Evolutionary conservation across 2,113 vertebrate genomes (phyloP), one percentile per base, ranked within the genome.

Genomic region (Mormoops blainvillei): DNA sequence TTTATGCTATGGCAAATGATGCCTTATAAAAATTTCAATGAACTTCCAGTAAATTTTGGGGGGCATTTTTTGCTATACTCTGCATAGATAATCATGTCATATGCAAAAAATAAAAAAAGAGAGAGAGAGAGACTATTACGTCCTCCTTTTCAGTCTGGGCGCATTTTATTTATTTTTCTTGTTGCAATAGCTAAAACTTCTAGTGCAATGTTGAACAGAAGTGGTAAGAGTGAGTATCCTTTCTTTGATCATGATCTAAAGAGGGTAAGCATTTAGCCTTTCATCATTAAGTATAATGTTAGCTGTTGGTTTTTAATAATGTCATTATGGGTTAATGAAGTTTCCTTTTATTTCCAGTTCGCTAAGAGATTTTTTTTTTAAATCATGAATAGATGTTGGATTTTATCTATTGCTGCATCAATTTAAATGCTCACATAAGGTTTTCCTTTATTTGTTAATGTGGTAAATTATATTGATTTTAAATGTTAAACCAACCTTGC

Each of bases 151-250:
- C 24, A 52, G 26, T 50, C 20, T 33, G 5, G 36, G 28, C 76
- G 38, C 7, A 20, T 89, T 94, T 92, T 89, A 48, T 76, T 94
- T 63, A 26, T 85, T 90, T 83, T 89, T 78, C 54, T 74, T 89
- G 28, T 65, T 73, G 9, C 28, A 88, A 52, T 78, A 45, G 38
- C 33, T 82, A 52, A 20, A 73, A 80, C 24, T 85, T 76, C 73
- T 16, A 76, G 43, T 68, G 61, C 26, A 84, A 50, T 91, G 65
- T 74, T 74, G 28, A 56, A 20, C 26, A 63, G 24, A 93, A 91
- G 14, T 63, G 11, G 10, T 31, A 80, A 67, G 11, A 52, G 41
- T 1, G 9, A 43, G 24, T 28, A 61, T 82, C 2, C 28, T 91
- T 94, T n/a, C 26, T 18, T 63, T 54, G 16, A 48, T 88, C 20